These are phyloP conservation scores for Baryphthengus martii DNA, from an alignment of 2,113 vertebrate genomes.

Conservation along the genomic window DNA sequence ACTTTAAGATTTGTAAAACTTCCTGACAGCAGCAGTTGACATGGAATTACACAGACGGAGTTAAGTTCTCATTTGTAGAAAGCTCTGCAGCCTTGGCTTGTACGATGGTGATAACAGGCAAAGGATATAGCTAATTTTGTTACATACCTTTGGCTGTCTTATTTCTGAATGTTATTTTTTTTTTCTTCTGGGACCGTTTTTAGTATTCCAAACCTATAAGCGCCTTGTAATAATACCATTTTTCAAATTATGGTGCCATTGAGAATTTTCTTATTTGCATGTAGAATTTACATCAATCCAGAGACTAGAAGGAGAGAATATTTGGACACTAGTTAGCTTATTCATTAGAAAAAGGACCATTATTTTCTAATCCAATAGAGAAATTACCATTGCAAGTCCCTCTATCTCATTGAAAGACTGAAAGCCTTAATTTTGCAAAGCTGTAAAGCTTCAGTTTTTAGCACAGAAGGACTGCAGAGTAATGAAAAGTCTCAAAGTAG, in stretches of 20 bases:
- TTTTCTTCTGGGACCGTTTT: neutral
- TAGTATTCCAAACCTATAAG: neutral
- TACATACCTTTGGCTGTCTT: neutral
- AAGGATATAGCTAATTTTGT: constrained; percentile 12
- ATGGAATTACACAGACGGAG: neutral
- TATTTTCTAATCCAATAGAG: neutral
- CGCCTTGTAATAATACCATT: neutral
- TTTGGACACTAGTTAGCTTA: neutral
- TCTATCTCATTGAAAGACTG: neutral
- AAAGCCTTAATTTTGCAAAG: neutral
- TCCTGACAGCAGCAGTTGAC: neutral
- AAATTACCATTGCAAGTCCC: neutral
- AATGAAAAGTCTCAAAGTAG: neutral
- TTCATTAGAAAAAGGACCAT: neutral
- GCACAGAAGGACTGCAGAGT: neutral
- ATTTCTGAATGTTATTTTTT: neutral
- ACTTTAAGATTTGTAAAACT: neutral
- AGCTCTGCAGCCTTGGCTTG: neutral
- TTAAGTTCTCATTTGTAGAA: neutral
- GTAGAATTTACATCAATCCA: neutral
- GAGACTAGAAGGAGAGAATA: neutral
- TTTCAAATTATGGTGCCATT: neutral
- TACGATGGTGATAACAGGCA: neutral
- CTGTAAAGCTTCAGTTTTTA: neutral
- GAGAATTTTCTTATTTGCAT: neutral